Conservation (phyloP, 2,113 vertebrate genomes). For the Electrona antarctica region DNA sequence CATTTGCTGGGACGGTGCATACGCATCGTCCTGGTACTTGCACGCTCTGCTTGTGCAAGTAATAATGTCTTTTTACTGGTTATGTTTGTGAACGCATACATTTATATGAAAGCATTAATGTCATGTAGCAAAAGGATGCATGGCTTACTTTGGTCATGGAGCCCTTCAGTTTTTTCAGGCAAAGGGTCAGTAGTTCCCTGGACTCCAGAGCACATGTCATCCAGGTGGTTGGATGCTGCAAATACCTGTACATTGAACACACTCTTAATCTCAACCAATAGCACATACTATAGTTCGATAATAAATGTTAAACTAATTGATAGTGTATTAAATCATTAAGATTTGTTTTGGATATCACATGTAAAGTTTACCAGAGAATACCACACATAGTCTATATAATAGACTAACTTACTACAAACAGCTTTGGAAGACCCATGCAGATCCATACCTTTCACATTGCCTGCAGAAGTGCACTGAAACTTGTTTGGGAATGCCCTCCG, state of each 20-base stretch:
- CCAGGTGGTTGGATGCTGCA: constrained; percentile 93
- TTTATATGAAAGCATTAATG: not conserved
- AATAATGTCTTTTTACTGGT: too few relatives aligned
- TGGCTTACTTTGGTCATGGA: constrained; percentile 78
- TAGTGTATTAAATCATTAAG: too few relatives aligned
- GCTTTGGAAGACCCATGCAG: constrained; percentile 6
- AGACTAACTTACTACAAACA: not conserved
- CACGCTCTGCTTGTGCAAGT: too few relatives aligned
- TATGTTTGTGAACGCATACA: not conserved
- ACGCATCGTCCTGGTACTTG: too few relatives aligned
- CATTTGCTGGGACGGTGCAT: too few relatives aligned
- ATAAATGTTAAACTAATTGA: too few relatives aligned
- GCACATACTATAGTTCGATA: too few relatives aligned
- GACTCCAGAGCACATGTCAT: constrained; percentile 93
- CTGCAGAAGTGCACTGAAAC: constrained; percentile 93
- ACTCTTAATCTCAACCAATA: not conserved
- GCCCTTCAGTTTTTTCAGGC: constrained; percentile 94
- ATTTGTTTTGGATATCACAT: too few relatives aligned
- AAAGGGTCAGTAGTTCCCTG: constrained; percentile 92
- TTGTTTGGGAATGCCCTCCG: constrained; percentile 97
- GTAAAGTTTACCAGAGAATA: too few relatives aligned
- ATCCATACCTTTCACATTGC: constrained; percentile 91
- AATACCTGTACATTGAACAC: constrained; percentile 79
- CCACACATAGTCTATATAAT: too few relatives aligned
- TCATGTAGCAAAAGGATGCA: not conserved